Conservation (phyloP, 2,113 vertebrate species). For the Marmota monax region DNA sequence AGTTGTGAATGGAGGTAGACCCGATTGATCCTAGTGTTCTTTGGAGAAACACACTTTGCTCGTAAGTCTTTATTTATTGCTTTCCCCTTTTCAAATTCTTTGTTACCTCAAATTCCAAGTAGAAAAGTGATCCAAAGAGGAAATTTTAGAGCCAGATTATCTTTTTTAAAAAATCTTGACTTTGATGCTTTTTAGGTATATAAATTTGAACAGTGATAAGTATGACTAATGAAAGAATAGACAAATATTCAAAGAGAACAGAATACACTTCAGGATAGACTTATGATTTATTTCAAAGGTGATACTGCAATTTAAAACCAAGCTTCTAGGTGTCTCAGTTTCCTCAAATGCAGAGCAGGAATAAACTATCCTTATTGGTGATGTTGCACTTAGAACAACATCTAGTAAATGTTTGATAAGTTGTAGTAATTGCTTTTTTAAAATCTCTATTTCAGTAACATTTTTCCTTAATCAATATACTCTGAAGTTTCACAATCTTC, state of each 20-base stretch:
- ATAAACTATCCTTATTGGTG: neutral
- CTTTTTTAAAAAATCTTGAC: neutral
- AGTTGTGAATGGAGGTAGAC: neutral
- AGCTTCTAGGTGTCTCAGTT: neutral
- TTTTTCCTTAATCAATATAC: neutral
- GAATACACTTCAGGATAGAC: neutral
- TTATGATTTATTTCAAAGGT: neutral
- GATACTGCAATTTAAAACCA: neutral
- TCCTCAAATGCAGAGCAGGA: neutral
- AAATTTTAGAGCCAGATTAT: neutral
- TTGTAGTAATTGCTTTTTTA: neutral
- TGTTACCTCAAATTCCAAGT: slow-evolving; percentile 19
- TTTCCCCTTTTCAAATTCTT: neutral
- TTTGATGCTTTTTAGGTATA: neutral
- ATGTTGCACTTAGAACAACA: neutral
- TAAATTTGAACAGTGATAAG: neutral
- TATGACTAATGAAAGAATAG: neutral
- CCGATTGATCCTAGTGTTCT: neutral
- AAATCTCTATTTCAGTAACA: neutral
- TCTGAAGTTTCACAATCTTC: neutral
- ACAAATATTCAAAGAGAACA: neutral
- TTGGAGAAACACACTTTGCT: neutral
- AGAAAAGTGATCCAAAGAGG: neutral
- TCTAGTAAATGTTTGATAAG: slow-evolving; percentile 15
- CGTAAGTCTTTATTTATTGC: neutral